Conservation (phyloP, 2,113 vertebrate genomes). For the Protomyctophum bolini region DNA sequence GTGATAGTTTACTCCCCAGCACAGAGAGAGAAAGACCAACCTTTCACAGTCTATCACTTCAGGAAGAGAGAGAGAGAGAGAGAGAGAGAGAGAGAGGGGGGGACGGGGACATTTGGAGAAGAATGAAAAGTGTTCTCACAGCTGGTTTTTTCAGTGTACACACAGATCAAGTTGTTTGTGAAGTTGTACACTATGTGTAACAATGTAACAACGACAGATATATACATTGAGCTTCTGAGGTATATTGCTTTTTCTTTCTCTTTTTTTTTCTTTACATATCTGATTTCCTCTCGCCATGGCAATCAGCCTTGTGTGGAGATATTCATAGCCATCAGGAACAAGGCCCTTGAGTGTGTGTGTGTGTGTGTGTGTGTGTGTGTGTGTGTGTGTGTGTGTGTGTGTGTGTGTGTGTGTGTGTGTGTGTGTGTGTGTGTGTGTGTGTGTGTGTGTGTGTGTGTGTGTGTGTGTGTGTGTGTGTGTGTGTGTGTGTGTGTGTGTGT, state of each 20-base stretch:
- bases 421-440: not conserved
- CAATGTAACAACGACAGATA: conserved; percentile 15
- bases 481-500: not conserved
- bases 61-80: conserved; percentile 57
- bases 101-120: conserved; percentile 53
- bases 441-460: conserved; percentile 3
- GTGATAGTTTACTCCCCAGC: conserved; percentile 57
- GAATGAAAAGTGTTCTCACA: conserved; percentile 35
- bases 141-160: conserved; percentile 37
- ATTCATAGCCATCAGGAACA: conserved; percentile 18
- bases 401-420: not conserved
- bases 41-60: conserved; percentile 63
- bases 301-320: conserved; percentile 19
- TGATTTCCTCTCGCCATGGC: conserved; percentile 32
- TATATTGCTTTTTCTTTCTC: conserved; percentile 28
- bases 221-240: conserved; percentile 29
- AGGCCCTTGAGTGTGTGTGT: conserved; percentile 9
- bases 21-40: conserved; percentile 60
- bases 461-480: not conserved
- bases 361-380: conserved; percentile 11
- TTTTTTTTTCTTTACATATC: conserved; percentile 32
- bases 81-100: conserved; percentile 61
- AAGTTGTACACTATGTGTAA: conserved; percentile 40
- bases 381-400: not conserved
- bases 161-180: conserved; percentile 53